Percentiles rank a stretch among this genome's conserved stretches.
Conservation (phyloP, 2,888 invertebrate species). For the Cancer borealis region DNA sequence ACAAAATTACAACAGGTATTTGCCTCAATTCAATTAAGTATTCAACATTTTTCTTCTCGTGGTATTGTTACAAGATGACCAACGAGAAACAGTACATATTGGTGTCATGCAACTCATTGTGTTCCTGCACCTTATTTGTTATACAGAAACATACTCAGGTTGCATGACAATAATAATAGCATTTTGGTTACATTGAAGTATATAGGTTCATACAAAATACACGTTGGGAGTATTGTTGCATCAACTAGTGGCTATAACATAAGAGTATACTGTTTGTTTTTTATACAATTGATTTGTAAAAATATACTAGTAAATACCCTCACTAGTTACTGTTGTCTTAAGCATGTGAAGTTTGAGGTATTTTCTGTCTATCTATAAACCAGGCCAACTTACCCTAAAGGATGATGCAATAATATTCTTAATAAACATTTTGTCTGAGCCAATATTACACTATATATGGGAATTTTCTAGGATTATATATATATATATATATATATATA, state of each 20-base stretch:
- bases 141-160: neutral
- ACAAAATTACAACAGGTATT: neutral
- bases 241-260: conserved; percentile 9
- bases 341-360: neutral
- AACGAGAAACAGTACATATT: neutral
- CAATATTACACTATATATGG: too few species aligned
- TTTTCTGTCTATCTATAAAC: too few species aligned
- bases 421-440: too few species aligned
- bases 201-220: neutral
- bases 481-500: too few species aligned
- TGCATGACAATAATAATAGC: neutral
- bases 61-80: neutral
- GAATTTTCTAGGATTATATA: too few species aligned
- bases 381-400: too few species aligned
- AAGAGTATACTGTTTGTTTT: conserved; percentile 27
- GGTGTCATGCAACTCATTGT: neutral
- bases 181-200: neutral
- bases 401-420: too few species aligned
- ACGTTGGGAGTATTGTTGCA: neutral
- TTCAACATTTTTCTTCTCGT: neutral
- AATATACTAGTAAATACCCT: conserved; percentile 37
- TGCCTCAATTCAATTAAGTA: neutral
- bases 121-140: neutral
- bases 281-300: conserved; percentile 23
- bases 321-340: neutral